A percentile compares a stretch with the other conserved stretches of the same genome.
phyloP scores from a whole-genome alignment of 2,888 invertebrate species.

The Resseliella maxima region DNA sequence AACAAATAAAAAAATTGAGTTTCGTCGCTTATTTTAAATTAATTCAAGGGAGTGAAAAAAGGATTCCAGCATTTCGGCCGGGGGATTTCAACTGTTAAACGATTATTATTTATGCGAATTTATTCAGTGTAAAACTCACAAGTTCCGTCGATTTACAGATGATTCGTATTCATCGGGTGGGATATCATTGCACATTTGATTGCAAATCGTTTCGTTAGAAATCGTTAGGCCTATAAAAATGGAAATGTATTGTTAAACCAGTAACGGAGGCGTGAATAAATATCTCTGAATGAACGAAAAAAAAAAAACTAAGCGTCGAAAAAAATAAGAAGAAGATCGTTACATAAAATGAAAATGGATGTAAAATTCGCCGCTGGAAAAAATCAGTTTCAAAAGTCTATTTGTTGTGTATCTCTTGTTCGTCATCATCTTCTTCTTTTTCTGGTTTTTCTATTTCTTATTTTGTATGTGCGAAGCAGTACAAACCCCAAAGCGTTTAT shows the following conservation, averaged over 20 bases:
- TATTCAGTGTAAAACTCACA: background rate
- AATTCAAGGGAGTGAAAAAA: background rate
- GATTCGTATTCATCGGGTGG: constrained; percentile 39
- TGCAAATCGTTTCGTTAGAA: background rate
- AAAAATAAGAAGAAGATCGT: too few relatives aligned
- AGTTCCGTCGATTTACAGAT: constrained; percentile 4
- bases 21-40: background rate
- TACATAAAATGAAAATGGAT: constrained; percentile 8
- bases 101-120: constrained; percentile 49
- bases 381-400: background rate
- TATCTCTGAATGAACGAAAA: too few relatives aligned
- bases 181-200: background rate
- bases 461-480: background rate
- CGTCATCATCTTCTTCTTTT: background rate
- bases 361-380: background rate
- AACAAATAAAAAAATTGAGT: background rate
- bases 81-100: background rate
- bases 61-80: background rate
- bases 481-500: background rate
- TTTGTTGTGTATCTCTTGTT: background rate
- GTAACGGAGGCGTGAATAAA: constrained; percentile 42
- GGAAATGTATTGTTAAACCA: constrained; percentile 45
- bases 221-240: constrained; percentile 49
- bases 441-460: too few relatives aligned
- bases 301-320: too few relatives aligned